Evolutionary conservation across 2,888 invertebrate genomes (phyloP), one percentile per base, ranked within the genome.

Genomic region (Ichneumoninae sp.): DNA sequence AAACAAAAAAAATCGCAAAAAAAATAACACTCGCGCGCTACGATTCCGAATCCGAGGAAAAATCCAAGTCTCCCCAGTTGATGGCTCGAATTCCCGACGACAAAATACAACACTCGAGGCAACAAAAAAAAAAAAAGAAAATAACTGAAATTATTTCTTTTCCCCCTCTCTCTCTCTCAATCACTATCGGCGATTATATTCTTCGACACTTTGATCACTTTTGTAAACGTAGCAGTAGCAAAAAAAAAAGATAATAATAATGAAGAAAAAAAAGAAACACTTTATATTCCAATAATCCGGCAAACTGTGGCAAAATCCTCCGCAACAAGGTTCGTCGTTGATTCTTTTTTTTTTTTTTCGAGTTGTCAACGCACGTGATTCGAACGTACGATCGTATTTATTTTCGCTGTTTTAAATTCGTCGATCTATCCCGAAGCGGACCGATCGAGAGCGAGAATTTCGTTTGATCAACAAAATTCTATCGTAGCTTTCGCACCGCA

Each of bases 231-330:
- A 36, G 65, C 40, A n/a, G 22, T 75, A 16, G 44, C 13, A 40
- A 68, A 68, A 44, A n/a, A n/a, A n/a, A 22, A 65, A 44, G 10
- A 75, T 50, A 80, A 30, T 40, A 40, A 40, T 40, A 22, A 54
- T 8, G 54, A 22, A 54, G 22, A 69, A 63, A 78, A 73, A 65
- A 80, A 75, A 33, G 71, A 68, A 75, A 81, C 84, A 84, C 84
- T 81, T 84, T 84, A 65, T 84, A 84, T 84, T 84, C 84, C 84
- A 84, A 78, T 84, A 81, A 84, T 84, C 79, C 78, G 84, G 81
- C 60, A 71, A 69, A 75, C 33, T 69, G 63, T 57, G 66, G 63
- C 68, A 54, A 74, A 81, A 54, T 84, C 63, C 57, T 47, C 52
- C 36, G 69, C 47, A 69, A 69, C 16, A 69, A 50, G 52, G 36